phyloP scores from a whole-genome alignment of 2,888 invertebrate species.

The Flexamia atlantica region DNA sequence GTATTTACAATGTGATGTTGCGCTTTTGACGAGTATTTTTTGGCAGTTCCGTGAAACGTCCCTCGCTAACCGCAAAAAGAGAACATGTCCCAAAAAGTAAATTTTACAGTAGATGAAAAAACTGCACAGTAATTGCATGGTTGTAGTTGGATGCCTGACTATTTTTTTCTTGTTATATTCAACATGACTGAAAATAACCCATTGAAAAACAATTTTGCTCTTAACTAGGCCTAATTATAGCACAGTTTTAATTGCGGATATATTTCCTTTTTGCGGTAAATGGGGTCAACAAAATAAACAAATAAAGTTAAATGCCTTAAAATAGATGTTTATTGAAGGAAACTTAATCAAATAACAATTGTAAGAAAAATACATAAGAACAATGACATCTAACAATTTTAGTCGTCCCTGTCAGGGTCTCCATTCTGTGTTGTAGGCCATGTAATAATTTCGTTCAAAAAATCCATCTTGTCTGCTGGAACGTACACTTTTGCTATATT shows the following conservation, averaged over 20 bases:
- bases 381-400: conserved; percentile 14
- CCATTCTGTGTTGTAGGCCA: conserved; percentile 6
- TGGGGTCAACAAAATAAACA: too few species aligned
- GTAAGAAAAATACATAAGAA: not conserved
- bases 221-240: conserved; percentile 21
- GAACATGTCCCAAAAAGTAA: not conserved
- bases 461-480: conserved; percentile 23
- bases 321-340: too few species aligned
- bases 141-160: too few species aligned
- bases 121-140: not conserved
- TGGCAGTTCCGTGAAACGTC: too few species aligned
- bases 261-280: conserved; percentile 34
- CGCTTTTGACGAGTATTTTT: too few species aligned
- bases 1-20: too few species aligned
- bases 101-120: conserved; percentile 44
- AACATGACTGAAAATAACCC: not conserved
- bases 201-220: not conserved
- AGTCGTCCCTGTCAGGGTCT: conserved; percentile 25
- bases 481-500: conserved; percentile 12
- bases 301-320: too few species aligned
- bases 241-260: not conserved
- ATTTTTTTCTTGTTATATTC: conserved; percentile 1
- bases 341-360: not conserved
- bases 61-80: too few species aligned
- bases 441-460: conserved; percentile 14